phyloP scores from a whole-genome alignment of 2,113 vertebrate species.

The Hiodon alosoides region DNA sequence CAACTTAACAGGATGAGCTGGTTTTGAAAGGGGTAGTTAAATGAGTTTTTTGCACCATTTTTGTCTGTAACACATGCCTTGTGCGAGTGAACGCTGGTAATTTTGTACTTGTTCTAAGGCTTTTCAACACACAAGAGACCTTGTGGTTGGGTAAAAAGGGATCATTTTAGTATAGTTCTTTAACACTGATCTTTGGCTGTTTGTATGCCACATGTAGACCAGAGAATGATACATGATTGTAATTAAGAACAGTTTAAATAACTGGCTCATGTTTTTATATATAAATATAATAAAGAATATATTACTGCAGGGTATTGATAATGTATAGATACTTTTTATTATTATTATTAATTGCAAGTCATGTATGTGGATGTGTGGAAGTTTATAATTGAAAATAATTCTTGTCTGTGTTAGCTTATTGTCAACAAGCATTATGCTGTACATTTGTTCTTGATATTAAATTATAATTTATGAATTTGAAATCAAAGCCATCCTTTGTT shows the following conservation, averaged over 20 bases:
- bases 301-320: constrained; percentile 71
- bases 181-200: constrained; percentile 77
- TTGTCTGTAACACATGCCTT: constrained; percentile 69
- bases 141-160: constrained; percentile 76
- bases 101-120: constrained; percentile 71
- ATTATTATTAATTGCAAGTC: constrained; percentile 85
- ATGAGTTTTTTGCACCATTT: constrained; percentile 62
- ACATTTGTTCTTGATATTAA: constrained; percentile 91
- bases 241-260: constrained; percentile 59
- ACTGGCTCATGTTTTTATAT: constrained; percentile 75
- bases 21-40: constrained; percentile 69
- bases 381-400: constrained; percentile 69
- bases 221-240: constrained; percentile 83
- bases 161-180: constrained; percentile 73
- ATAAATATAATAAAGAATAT: constrained; percentile 75
- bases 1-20: constrained; percentile 75
- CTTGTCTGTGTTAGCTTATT: constrained; percentile 80
- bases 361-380: constrained; percentile 67
- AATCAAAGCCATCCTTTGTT: constrained; percentile 83
- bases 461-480: constrained; percentile 94
- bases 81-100: constrained; percentile 67
- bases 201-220: constrained; percentile 73
- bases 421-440: constrained; percentile 86
- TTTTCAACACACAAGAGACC: constrained; percentile 68
- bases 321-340: constrained; percentile 74